Conservation (phyloP, 1,140 invertebrate genomes). For the Drosophila neocordata region DNA sequence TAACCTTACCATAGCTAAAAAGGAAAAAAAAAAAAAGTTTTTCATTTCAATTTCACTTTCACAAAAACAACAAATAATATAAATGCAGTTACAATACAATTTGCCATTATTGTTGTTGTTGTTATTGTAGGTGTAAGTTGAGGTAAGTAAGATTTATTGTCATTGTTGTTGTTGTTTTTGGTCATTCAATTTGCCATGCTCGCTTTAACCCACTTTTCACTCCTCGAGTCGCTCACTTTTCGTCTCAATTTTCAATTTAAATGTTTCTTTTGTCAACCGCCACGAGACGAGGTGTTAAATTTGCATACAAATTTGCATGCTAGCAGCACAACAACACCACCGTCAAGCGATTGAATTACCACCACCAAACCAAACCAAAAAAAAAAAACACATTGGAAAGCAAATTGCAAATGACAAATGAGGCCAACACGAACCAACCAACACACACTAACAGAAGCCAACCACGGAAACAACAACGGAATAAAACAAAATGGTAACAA, state of each 20-base stretch:
- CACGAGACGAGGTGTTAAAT: conserved; percentile 68
- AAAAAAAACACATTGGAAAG: conserved; percentile 21
- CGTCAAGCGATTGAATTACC: conserved; percentile 55
- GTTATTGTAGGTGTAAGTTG: conserved; percentile 12
- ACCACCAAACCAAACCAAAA: conserved; percentile 29
- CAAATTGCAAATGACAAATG: conserved; percentile 73
- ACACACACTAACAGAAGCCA: conserved; percentile 14
- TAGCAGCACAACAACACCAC: conserved; percentile 69
- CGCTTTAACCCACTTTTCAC: conserved; percentile 73
- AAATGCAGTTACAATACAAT: conserved; percentile 39
- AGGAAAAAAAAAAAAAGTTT: conserved; percentile 31
- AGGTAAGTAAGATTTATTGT: conserved; percentile 39
- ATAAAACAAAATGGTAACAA: conserved; percentile 36
- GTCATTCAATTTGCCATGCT: conserved; percentile 63
- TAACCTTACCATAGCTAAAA: conserved; percentile 21
- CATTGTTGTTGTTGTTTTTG: conserved; percentile 18
- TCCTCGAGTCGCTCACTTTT: conserved; percentile 59
- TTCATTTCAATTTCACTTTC: conserved; percentile 69
- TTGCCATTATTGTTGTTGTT: conserved; percentile 3
- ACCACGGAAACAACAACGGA: conserved; percentile 30
- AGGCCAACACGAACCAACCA: conserved; percentile 54
- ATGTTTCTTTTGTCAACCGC: conserved; percentile 68
- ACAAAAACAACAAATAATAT: conserved; percentile 23
- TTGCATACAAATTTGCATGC: conserved; percentile 79
- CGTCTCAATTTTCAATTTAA: conserved; percentile 76